Conservation (phyloP, 1,140 invertebrate genomes). For the Leptonema lineaticorne region DNA sequence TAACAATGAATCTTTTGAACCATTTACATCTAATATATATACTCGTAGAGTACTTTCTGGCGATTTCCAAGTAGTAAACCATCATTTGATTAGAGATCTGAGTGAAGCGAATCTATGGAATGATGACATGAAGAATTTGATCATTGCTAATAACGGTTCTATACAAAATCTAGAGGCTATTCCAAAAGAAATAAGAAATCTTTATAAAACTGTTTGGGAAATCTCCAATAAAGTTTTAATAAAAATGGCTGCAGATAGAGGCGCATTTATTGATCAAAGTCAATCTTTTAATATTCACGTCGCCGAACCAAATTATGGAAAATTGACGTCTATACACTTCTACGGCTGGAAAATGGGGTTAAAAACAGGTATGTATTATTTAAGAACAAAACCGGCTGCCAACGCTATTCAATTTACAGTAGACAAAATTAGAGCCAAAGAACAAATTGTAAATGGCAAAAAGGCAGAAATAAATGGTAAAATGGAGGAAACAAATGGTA, state of each 20-base stretch:
- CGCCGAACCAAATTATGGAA: conserved; percentile 89
- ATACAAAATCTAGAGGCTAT: conserved; percentile 90
- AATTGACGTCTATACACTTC: conserved; percentile 97
- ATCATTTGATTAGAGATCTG: conserved; percentile 92
- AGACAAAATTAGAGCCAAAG: conserved; percentile 78
- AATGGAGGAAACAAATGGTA: conserved; percentile 56
- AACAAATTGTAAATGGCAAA: conserved; percentile 43
- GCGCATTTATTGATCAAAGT: conserved; percentile 98
- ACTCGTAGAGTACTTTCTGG: conserved; percentile 90
- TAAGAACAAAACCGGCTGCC: conserved; percentile 94
- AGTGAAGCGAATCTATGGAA: conserved; percentile 91
- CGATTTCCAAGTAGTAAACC: conserved; percentile 91
- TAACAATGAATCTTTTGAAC: conserved; percentile 98
- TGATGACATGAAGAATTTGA: conserved; percentile 94
- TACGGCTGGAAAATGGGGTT: conserved; percentile 95
- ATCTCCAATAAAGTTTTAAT: conserved; percentile 92
- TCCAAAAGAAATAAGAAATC: conserved; percentile 82
- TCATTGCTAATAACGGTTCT: conserved; percentile 91
- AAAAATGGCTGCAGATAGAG: conserved; percentile 97
- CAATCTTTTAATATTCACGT: conserved; percentile 98
- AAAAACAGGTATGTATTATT: conserved; percentile 99
- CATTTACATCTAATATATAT: conserved; percentile 98
- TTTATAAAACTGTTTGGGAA: conserved; percentile 99
- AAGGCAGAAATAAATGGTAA: conserved; percentile 42
- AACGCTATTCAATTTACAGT: conserved; percentile 98